Conservation (phyloP, 1,140 invertebrate genomes). For the Gryllus bimaculatus region DNA sequence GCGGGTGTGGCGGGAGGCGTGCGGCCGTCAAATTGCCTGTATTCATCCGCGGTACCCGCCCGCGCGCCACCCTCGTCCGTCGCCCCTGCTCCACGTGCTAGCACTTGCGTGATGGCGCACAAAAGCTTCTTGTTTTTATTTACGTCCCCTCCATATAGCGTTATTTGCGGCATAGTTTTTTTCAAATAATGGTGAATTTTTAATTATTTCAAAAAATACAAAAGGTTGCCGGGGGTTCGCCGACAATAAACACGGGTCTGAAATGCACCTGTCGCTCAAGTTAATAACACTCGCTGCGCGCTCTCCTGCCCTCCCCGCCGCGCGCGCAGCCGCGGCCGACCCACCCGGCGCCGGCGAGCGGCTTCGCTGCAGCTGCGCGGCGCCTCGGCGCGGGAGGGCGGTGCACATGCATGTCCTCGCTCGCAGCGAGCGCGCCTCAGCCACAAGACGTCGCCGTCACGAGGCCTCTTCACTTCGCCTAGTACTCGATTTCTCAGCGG, state of each 20-base stretch:
- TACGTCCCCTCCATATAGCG: not conserved
- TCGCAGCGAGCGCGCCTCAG: too few relatives aligned
- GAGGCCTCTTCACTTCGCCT: too few relatives aligned
- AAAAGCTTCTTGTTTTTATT: not conserved
- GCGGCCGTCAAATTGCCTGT: not conserved
- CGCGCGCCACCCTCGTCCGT: not conserved
- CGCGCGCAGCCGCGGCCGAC: too few relatives aligned
- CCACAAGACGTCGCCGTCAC: too few relatives aligned
- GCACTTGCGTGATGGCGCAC: not conserved
- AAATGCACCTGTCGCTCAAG: not conserved
- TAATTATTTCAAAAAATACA: not conserved
- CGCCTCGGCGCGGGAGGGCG: too few relatives aligned
- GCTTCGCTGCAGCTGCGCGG: too few relatives aligned
- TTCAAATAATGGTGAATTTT: not conserved
- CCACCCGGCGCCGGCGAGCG: too few relatives aligned
- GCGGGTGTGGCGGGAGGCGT: not conserved
- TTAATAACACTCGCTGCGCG: not conserved
- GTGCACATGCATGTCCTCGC: too few relatives aligned
- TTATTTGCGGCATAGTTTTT: not conserved
- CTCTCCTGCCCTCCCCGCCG: not conserved
- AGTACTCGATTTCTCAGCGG: too few relatives aligned
- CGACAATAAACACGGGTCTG: constrained; percentile 1
- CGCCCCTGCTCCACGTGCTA: too few relatives aligned
- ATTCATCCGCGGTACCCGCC: not conserved
- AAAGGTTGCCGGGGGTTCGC: not conserved